Percentiles rank a stretch among this genome's conserved stretches.
Conservation (phyloP, 2,888 invertebrate genomes). For the Polyploca ridens region DNA sequence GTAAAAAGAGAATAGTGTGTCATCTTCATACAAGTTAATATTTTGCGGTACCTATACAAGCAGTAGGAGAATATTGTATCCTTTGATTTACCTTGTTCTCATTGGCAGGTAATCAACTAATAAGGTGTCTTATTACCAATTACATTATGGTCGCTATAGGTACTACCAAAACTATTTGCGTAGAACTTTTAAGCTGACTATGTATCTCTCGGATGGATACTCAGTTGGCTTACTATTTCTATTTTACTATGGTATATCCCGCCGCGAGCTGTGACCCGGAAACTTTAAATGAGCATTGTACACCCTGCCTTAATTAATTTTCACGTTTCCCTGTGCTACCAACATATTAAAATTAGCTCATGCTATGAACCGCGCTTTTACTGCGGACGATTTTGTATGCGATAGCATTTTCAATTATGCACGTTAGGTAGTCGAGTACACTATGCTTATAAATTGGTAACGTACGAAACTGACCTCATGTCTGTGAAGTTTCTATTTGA, state of each 20-base stretch:
- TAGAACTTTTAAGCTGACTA: background rate
- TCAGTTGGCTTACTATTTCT: background rate
- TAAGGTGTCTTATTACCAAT: no score
- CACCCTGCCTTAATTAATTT: constrained; percentile 46
- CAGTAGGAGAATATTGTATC: no score
- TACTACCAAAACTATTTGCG: background rate
- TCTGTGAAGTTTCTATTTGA: background rate
- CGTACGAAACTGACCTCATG: background rate
- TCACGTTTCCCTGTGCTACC: constrained; percentile 19
- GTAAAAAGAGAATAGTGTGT: background rate
- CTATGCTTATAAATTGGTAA: background rate
- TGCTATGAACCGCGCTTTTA: constrained; percentile 5
- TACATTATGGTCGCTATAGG: no score
- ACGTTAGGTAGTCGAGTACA: background rate
- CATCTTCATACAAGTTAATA: background rate
- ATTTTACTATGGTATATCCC: constrained; percentile 10
- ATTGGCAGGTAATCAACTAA: no score
- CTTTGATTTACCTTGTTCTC: no score
- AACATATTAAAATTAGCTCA: constrained; percentile 17
- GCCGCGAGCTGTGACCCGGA: constrained; percentile 38
- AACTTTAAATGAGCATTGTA: constrained; percentile 55
- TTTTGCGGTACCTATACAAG: no score
- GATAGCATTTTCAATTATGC: background rate
- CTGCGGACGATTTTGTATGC: background rate
- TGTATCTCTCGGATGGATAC: background rate